These are phyloP conservation scores for Arge pagana DNA, from an alignment of 2,888 invertebrate genomes.

Conservation along the genomic window DNA sequence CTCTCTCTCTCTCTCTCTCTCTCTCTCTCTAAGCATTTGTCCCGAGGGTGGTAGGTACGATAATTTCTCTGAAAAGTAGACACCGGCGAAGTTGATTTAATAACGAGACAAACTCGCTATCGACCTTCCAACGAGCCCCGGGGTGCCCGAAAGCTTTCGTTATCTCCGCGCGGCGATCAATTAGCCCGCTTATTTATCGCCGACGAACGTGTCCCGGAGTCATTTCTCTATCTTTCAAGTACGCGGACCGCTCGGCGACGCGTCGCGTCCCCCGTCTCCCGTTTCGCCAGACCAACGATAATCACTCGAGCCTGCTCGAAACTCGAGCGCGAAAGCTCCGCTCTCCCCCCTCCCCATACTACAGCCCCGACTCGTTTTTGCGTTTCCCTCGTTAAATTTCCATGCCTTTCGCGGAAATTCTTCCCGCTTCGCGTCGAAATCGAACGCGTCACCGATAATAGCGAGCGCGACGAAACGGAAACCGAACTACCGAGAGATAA, in stretches of 20 bases:
- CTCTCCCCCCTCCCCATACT: too few species aligned
- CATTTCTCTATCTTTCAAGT: conserved; percentile 8
- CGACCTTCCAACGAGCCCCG: conserved; percentile 6
- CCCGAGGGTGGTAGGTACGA: not conserved
- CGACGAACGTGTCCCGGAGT: conserved; percentile 6
- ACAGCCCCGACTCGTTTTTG: too few species aligned
- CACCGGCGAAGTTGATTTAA: conserved; percentile 7
- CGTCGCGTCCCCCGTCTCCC: too few species aligned
- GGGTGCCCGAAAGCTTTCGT: not conserved
- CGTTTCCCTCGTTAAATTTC: too few species aligned
- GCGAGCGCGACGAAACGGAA: not conserved
- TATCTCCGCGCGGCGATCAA: conserved; percentile 13
- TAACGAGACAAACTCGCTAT: conserved; percentile 13
- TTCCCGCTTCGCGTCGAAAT: too few species aligned
- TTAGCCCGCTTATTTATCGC: conserved; percentile 17
- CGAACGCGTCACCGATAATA: too few species aligned
- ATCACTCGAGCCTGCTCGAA: too few species aligned
- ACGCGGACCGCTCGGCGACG: too few species aligned
- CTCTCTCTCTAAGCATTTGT: conserved; percentile 14
- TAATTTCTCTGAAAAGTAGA: conserved; percentile 6
- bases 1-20: conserved; percentile 11
- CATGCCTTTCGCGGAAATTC: too few species aligned
- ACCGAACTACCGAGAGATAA: not conserved
- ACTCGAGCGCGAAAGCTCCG: too few species aligned
- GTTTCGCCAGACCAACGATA: too few species aligned